Base-by-base conservation (phyloP, 2,113 vertebrate genomes). In the Pogona vitticeps region DNA sequence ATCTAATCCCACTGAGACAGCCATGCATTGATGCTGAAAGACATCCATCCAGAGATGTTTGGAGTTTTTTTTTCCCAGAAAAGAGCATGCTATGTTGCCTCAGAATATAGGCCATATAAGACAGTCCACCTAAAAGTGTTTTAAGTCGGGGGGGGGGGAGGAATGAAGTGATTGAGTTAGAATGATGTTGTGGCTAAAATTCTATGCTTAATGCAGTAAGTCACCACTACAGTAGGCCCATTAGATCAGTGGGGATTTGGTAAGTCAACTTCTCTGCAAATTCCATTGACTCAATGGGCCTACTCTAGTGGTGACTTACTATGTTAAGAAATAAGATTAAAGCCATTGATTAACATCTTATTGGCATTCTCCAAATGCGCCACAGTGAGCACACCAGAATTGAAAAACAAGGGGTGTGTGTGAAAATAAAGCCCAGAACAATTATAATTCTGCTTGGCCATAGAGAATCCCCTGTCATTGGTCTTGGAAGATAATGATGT, bases 401-500 rank as follows among this genome's bases (percentile, higher is more conserved):
- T 91, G 38, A 46, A 83, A 56, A 86, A 65, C 88, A 91, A 88
- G 80, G 80, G 78, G 58, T 58, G 88, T 31, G 26, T n/a, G 76
- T 70, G 91, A 80, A 94, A 94, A 94, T 88, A 88, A 92, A 92
- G 42, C 73, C 86, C 75, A 79, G 26, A 76, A 68, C 86, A 90
- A 93, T 91, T 90, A 93, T 59, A 81, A 78, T 93, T 94, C 88
- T 89, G 67, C 68, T 90, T 65, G 84, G 93, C 87, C 93, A 10
- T 56, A 90, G 56, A 90, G 38, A 92, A 52, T 65, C 72, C 92
- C 91, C 83, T 94, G 72, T 89, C 94, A 94, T 93, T 92, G 94
- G n/a, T 85, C 76, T 91, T 85, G 88, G 88, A 91, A 88, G 76
- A 84, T 92, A 92, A 90, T 23, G 70, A n/a, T 91, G 21, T 90